Conservation (phyloP, 2,888 invertebrate species). For the Apodemia zela region DNA sequence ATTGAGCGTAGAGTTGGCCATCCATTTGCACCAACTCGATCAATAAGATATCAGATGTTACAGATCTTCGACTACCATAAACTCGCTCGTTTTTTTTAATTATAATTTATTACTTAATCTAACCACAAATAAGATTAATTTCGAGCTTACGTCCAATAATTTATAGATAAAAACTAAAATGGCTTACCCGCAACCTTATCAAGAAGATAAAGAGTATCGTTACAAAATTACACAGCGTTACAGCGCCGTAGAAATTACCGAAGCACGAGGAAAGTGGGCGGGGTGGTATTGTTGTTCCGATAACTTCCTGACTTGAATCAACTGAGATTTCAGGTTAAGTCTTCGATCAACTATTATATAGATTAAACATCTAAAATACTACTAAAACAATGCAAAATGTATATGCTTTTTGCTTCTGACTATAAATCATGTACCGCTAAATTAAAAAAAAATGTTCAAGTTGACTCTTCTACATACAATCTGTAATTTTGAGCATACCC, state of each 20-base stretch:
- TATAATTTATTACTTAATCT: no score
- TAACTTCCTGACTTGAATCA: constrained; percentile 30
- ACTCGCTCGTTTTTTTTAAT: no score
- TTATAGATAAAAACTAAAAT: not conserved
- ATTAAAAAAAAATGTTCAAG: no score
- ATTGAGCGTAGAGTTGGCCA: no score
- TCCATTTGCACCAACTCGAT: no score
- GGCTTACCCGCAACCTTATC: not conserved
- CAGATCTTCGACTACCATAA: no score
- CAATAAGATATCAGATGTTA: no score
- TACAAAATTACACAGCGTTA: constrained; percentile 29
- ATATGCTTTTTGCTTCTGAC: no score
- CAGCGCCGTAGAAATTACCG: constrained; percentile 28
- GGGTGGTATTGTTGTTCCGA: constrained; percentile 32
- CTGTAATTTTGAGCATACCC: no score
- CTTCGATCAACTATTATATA: not conserved
- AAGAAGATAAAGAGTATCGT: constrained; percentile 18
- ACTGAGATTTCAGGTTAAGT: constrained; percentile 21
- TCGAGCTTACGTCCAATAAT: not conserved
- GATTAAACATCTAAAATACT: not conserved
- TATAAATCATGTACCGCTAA: no score
- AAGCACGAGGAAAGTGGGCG: constrained; percentile 28
- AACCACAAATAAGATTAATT: no score
- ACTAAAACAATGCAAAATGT: not conserved
- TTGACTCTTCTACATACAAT: no score